phyloP scores from a whole-genome alignment of 2,888 invertebrate genomes.

The Hydropsyche betteni region DNA sequence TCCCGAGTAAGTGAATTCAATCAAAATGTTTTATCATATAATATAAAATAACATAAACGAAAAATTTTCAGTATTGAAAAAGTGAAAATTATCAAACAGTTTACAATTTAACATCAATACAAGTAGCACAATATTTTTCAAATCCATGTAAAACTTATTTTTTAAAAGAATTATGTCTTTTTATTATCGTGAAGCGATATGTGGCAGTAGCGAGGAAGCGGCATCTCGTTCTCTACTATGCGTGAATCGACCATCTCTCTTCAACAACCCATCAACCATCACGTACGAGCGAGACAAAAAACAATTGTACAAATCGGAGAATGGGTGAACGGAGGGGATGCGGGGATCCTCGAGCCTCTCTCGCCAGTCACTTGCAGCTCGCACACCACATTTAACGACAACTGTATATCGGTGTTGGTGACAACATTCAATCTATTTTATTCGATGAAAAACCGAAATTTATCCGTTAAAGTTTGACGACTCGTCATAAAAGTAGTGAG shows the following conservation, averaged over 20 bases:
- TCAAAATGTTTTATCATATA: too few species aligned
- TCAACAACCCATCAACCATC: neutral
- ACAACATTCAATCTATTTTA: slow-evolving; percentile 18
- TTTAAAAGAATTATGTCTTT: neutral
- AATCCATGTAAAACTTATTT: neutral
- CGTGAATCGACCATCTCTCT: neutral
- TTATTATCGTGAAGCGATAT: neutral
- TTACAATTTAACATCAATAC: neutral
- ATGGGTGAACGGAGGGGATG: slow-evolving; percentile 29
- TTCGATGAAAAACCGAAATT: too few species aligned
- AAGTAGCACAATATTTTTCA: neutral
- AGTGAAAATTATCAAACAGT: neutral
- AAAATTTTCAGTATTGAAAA: too few species aligned
- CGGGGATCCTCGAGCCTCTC: slow-evolving; percentile 20
- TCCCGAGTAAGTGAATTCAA: too few species aligned
- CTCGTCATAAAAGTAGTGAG: too few species aligned
- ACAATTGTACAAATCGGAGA: slow-evolving; percentile 33
- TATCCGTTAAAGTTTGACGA: too few species aligned
- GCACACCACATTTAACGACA: slow-evolving; percentile 41
- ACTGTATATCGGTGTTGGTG: slow-evolving; percentile 39
- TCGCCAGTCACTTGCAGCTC: slow-evolving; percentile 41
- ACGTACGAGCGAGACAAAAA: slow-evolving; percentile 36
- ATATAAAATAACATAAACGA: too few species aligned
- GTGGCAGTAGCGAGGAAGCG: slow-evolving; percentile 18
- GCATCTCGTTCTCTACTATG: slow-evolving; percentile 21